Evolutionary conservation across 1,140 invertebrate genomes (phyloP), one percentile per base, ranked within the genome.

Genomic region (Frieseomelitta varia): DNA sequence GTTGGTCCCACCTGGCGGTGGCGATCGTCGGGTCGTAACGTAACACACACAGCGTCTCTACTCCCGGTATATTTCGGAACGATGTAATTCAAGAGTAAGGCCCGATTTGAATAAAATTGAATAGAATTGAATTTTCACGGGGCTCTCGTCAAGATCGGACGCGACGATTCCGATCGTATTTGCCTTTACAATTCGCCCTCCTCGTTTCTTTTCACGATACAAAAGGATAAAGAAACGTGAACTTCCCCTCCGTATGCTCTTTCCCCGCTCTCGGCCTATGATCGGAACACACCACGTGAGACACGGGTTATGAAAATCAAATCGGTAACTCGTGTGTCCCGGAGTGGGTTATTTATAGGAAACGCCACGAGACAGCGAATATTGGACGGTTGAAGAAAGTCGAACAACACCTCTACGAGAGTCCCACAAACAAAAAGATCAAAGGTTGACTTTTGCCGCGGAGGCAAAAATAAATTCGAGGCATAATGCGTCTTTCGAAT

Each of bases 381-480:
- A 61, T 61, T 76, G 34, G 56, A 75, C 73, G 55, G 56, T 27
- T 4, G 27, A 76, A 76, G 56, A 61, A 76, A 76, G 56, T 56
- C 56, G 74, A 61, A 21, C 55, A 4, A n/a, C 39, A 47, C 39
- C 39, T 4, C 34, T 21, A 21, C 58, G 47, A 55, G 34, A 56
- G 30, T 30, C 21, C 24, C 30, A 1, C 51, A 47, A 56, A 76
- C 65, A 24, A 79, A n/a, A 84, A 84, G 76, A 84, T 79, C 81
- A 84, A 79, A 84, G 81, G 81, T 84, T 71, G 75, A n/a, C 3
- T 78, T 78, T 14, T 30, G 75, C 53, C 47, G 55, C 24, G 75
- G 27, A 34, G 39, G 76, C 72, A 69, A 84, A 84, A 84, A 84
- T 84, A 84, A 84, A 84, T 83, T 47, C 81, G 81, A 83, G 81